Evolutionary conservation across 2,797 vertebrate species (phyloP), one percentile per base, ranked within the genome.

Genomic region (Poecile montanus): DNA sequence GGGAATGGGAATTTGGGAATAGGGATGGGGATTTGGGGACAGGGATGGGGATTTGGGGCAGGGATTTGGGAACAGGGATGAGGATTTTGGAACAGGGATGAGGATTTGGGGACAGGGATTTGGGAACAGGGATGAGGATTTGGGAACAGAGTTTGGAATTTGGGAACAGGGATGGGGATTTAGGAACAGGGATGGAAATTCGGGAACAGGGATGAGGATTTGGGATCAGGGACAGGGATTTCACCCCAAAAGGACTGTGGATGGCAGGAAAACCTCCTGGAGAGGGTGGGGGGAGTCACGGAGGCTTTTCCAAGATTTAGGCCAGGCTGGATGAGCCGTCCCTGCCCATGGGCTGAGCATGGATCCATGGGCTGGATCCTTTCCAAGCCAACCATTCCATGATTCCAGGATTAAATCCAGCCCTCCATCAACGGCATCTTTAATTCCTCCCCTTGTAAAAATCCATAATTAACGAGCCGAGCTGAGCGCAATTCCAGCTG

Each of bases 391-490:
- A 34, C 16, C 73, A 36, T 44, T 36, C 81, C 32, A 2, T 0
- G 3, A 57, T 18, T 13, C 65, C 80, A 7, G 19, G 75, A 74
- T 76, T 3, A 3, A 56, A 27, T 57, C 92, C 65, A 53, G 44
- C 68, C 48, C 81, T 66, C 53, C 38, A 13, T 7, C 3, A 8
- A 5, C 0, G 4, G 17, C n/a, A 8, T 1, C 45, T 18, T 7
- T 4, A 7, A 9, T 8, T 13, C 32, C 66, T 40, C 32, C 45
- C 3, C 1, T 13, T 2, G 11, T 1, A 11, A 56, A 65, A 85
- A 44, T 2, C 2, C 0, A 0, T 5, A 12, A 44, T 77, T 44
- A 30, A 61, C 6, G 26, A 32, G 26, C 48, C 53, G 2, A 34
- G 34, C 57, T 23, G 67, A 53, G 38, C 3, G 2, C 23, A 4